Conservation (phyloP, 2,888 invertebrate species). For the Halocaridina rubra region DNA sequence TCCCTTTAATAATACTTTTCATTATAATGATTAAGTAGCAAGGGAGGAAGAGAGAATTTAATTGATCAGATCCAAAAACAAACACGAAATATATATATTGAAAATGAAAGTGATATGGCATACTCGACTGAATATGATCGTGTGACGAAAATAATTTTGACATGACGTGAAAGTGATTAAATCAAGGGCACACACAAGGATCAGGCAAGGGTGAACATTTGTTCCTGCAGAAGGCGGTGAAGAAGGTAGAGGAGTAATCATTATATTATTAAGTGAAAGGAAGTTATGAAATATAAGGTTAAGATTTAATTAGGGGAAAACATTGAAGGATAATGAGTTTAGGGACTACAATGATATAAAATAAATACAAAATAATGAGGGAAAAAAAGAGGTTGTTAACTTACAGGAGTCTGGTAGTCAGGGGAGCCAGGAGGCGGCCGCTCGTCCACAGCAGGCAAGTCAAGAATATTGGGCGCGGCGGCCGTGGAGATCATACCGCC, state of each 20-base stretch:
- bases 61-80: too few relatives aligned
- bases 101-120: too few relatives aligned
- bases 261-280: not conserved
- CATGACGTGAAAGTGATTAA: too few relatives aligned
- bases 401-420: slow-evolving; percentile 56
- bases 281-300: not conserved
- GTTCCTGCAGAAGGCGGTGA: not conserved
- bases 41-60: too few relatives aligned
- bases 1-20: too few relatives aligned
- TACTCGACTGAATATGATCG: too few relatives aligned
- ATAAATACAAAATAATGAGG: too few relatives aligned
- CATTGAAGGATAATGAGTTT: not conserved
- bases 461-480: slow-evolving; percentile 43
- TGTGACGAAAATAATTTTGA: too few relatives aligned
- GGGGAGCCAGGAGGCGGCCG: slow-evolving; percentile 29
- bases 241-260: not conserved
- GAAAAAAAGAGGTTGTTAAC: not conserved
- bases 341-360: not conserved
- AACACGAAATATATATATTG: too few relatives aligned
- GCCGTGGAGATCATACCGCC: slow-evolving; percentile 24
- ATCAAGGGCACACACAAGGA: too few relatives aligned
- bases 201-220: too few relatives aligned
- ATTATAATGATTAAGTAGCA: too few relatives aligned
- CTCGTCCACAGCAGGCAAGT: slow-evolving; percentile 43
- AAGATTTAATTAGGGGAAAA: not conserved